These are phyloP conservation scores for Orthosia cruda DNA, from an alignment of 2,888 invertebrate species.

Conservation along the genomic window DNA sequence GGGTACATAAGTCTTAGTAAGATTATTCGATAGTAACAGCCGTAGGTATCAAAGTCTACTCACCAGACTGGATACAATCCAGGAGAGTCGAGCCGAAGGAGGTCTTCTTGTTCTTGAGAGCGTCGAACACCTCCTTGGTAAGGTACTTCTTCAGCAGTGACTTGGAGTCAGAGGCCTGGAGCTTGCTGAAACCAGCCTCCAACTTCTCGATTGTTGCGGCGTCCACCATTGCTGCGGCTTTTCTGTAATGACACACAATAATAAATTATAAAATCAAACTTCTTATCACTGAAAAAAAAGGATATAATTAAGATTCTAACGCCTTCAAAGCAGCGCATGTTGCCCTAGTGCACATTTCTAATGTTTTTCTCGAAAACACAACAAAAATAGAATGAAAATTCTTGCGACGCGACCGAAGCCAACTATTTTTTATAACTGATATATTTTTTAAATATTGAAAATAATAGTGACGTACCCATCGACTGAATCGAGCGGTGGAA, in stretches of 20 bases:
- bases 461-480: slow-evolving; percentile 83
- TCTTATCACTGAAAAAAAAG: slow-evolving; percentile 28
- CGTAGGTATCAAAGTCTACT: slow-evolving; percentile 61
- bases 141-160: slow-evolving; percentile 99
- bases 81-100: slow-evolving; percentile 98
- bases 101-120: slow-evolving; percentile 98
- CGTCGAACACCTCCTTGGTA: slow-evolving; percentile 97
- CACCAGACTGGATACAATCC: slow-evolving; percentile 99
- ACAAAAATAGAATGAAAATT: slow-evolving; percentile 32
- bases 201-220: slow-evolving; percentile 97
- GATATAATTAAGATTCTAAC: slow-evolving; percentile 80
- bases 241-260: slow-evolving; percentile 91
- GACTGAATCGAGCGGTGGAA: slow-evolving; percentile 75
- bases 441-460: slow-evolving; percentile 72
- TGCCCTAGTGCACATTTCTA: slow-evolving; percentile 88
- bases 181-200: slow-evolving; percentile 97
- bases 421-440: slow-evolving; percentile 32
- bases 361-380: slow-evolving; percentile 46
- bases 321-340: slow-evolving; percentile 90
- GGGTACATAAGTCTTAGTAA: slow-evolving; percentile 4
- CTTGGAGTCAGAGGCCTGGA: slow-evolving; percentile 97
- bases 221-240: slow-evolving; percentile 97
- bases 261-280: slow-evolving; percentile 42
- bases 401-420: slow-evolving; percentile 35
- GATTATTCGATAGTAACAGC: slow-evolving; percentile 1